A percentile compares a stretch with the other conserved stretches of the same genome.
Evolutionary conservation across 35 echinoderm and acorn worm species (phyloP).

Genomic region (Strongylocentrotus purpuratus): DNA sequence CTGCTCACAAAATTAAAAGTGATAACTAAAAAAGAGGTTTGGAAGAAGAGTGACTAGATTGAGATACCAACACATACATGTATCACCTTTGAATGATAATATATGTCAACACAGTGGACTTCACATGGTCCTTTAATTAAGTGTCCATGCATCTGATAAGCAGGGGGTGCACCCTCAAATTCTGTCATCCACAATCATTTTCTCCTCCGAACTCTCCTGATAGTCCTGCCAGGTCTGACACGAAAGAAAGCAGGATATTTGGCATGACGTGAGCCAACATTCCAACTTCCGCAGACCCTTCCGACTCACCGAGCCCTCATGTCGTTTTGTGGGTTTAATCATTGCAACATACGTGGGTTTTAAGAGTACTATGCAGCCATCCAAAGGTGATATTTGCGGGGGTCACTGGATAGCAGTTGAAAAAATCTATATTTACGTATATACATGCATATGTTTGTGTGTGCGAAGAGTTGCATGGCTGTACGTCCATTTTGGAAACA

Average conservation of each 20-base stretch:
- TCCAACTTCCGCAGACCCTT: slow-evolving; percentile 43
- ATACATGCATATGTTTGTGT: neutral
- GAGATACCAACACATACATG: neutral
- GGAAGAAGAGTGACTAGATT: no score
- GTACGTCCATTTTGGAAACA: neutral
- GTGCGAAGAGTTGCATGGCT: neutral
- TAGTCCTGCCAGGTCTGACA: slow-evolving; percentile 39
- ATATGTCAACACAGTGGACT: neutral
- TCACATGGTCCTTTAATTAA: slow-evolving; percentile 27
- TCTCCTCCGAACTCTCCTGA: slow-evolving; percentile 30
- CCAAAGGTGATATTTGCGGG: neutral
- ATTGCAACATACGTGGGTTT: slow-evolving; percentile 25
- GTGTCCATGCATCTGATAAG: slow-evolving; percentile 20
- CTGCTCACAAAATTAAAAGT: neutral
- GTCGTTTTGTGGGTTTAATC: slow-evolving; percentile 50
- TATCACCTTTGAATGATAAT: neutral
- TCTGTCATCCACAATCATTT: slow-evolving; percentile 46
- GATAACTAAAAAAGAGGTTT: neutral
- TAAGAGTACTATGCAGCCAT: neutral
- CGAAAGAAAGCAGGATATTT: slow-evolving; percentile 46
- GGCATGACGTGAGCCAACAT: slow-evolving; percentile 50
- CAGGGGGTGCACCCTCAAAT: slow-evolving; percentile 4
- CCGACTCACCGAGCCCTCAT: slow-evolving; percentile 26
- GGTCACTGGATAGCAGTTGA: neutral
- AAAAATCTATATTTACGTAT: slow-evolving; percentile 6